Percentiles rank a stretch among this genome's conserved stretches.
Evolutionary conservation across 2,113 vertebrate genomes (phyloP).

Genomic region (Sorex fumeus): DNA sequence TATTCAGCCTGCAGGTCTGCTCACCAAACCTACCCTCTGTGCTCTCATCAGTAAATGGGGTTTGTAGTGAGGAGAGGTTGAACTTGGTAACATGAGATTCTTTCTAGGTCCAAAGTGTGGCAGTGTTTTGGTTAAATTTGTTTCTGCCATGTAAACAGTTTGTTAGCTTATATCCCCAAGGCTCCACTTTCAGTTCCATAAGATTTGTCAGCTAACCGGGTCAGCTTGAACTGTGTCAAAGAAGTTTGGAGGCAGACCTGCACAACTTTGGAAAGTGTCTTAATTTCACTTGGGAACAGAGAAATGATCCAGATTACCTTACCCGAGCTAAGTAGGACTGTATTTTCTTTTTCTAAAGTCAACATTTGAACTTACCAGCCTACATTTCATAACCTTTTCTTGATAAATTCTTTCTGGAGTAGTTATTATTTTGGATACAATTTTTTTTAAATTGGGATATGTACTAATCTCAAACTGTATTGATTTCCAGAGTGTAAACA

Average conservation of each 20-base stretch:
- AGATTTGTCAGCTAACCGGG: not conserved
- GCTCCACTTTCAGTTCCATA: not conserved
- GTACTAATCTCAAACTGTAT: constrained; percentile 5
- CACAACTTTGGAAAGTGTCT: constrained; percentile 3
- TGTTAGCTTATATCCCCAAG: not conserved
- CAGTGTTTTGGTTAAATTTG: not conserved
- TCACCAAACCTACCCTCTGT: not conserved
- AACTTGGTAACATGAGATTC: not conserved
- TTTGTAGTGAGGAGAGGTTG: not conserved
- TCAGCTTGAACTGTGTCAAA: not conserved
- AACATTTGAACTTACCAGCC: not conserved
- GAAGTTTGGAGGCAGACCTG: not conserved
- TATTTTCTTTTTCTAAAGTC: constrained; percentile 33
- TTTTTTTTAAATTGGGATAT: constrained; percentile 30
- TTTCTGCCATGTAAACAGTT: not conserved
- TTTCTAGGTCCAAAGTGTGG: not conserved
- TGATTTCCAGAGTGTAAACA: constrained; percentile 31
- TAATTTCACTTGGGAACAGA: constrained; percentile 13
- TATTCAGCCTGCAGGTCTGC: not conserved
- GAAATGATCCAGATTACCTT: not conserved
- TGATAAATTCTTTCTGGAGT: no score
- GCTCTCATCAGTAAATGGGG: not conserved
- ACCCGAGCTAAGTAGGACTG: not conserved
- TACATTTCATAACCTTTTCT: not conserved
- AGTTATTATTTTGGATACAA: constrained; percentile 16